Base-by-base conservation (phyloP, 1,140 invertebrate species). In the Cepaea nemoralis region DNA sequence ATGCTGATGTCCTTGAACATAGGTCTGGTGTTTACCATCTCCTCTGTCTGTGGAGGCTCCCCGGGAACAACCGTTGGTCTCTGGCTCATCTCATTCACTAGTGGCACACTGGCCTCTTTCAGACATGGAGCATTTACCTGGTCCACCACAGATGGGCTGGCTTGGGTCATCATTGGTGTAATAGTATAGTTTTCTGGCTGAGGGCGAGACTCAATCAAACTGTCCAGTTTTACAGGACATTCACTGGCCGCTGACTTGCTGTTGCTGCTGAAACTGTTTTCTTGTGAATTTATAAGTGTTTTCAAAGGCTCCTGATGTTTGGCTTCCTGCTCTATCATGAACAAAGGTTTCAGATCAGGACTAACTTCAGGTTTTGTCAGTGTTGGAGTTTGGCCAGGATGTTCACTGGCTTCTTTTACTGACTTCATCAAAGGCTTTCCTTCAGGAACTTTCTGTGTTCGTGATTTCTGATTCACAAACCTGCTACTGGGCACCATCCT, bases 1-100 rank as follows among this genome's bases (percentile, higher is more conserved):
- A 95, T 95, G 92, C 96, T 95, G 8, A 97, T 93, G 83, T 95
- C 94, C 80, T 91, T 90, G 22, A 35, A 55, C 74, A 59, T 67
- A 6, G 70, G 16, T n/a, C n/a, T 39, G 19, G 66, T 50, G 66
- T 22, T 19, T 59, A 12, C 10, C 5, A 55, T 81, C 55, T 35
- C 55, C 80, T 45, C 73, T 79, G 86, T 83, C 88, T 88, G 88
- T 0, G 88, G 87, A 80, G 87, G 88, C 63, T 87, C 87, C 82
- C 83, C 85, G 40, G 87, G 86, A 35, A 71, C 73, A 16, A 48
- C 22, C 59, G 50, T 12, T 33, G 55, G 71, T 14, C 40, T 74
- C 6, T 10, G 8, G 42, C 19, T 45, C 3, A 27, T 12, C 27
- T 74, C 10, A 40, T 42, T 74, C 31, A 35, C 14, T 33, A 40